A percentile compares a stretch with the other conserved stretches of the same genome.
Evolutionary conservation across 2,113 vertebrate species (phyloP).

Genomic region (Pandion haliaetus): DNA sequence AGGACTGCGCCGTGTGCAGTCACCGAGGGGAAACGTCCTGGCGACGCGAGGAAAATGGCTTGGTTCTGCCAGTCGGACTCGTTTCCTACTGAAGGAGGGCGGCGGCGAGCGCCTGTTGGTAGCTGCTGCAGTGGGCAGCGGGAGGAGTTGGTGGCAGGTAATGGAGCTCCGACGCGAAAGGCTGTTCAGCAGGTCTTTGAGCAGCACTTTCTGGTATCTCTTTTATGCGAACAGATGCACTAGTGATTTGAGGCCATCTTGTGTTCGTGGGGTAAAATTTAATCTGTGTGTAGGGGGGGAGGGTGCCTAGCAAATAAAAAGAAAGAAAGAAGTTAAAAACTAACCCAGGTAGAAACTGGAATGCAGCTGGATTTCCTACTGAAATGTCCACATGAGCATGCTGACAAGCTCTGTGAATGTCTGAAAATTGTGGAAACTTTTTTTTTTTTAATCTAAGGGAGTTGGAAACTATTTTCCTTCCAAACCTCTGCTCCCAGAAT

Average conservation of each 20-base stretch:
- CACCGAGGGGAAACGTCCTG: neutral
- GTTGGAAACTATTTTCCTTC: constrained; percentile 64
- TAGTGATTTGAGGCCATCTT: constrained; percentile 24
- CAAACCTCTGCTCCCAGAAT: constrained; percentile 51
- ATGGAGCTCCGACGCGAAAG: neutral
- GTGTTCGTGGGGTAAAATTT: neutral
- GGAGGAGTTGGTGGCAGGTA: neutral
- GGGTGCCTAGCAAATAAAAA: neutral
- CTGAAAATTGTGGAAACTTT: constrained; percentile 47
- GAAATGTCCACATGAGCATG: neutral
- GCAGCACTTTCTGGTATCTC: neutral
- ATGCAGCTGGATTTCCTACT: neutral
- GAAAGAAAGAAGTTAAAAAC: neutral
- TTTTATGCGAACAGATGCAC: neutral
- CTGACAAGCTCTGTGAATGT: neutral
- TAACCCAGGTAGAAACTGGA: neutral
- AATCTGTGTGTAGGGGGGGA: neutral
- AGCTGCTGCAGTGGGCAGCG: rapidly evolving
- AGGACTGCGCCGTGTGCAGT: neutral
- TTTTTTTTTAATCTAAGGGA: constrained; percentile 25
- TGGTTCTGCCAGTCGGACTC: neutral
- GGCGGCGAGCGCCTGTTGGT: neutral
- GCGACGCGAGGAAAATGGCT: rapidly evolving
- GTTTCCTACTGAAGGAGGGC: neutral
- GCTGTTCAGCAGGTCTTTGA: neutral